These are phyloP conservation scores for Ptychochromis oligacanthus DNA, from an alignment of 2,113 vertebrate genomes.

Conservation along the genomic window DNA sequence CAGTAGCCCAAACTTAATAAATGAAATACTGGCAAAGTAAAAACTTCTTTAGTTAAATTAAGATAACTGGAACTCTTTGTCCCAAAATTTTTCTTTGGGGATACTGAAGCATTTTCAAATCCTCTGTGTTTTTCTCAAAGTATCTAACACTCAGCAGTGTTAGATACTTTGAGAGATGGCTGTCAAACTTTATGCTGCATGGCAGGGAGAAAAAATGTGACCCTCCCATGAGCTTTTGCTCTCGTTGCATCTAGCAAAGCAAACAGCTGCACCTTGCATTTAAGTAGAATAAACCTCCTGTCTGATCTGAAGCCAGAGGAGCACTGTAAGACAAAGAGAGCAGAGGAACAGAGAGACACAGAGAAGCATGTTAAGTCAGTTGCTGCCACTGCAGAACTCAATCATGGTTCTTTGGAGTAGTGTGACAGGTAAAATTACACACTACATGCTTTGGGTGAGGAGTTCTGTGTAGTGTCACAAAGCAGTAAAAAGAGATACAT, in stretches of 20 bases:
- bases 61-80: background rate
- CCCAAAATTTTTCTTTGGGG: background rate
- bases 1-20: background rate
- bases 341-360: constrained; percentile 11
- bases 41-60: background rate
- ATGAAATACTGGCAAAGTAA: background rate
- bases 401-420: background rate
- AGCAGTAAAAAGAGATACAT: background rate
- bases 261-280: constrained; percentile 48
- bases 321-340: constrained; percentile 3
- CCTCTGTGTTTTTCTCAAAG: background rate
- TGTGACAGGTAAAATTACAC: constrained; percentile 21
- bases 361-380: constrained; percentile 33
- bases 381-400: constrained; percentile 24
- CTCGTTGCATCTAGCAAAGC: constrained; percentile 27
- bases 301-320: constrained; percentile 40
- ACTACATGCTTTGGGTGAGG: background rate
- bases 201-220: constrained; percentile 11
- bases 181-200: constrained; percentile 23
- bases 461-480: background rate
- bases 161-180: background rate
- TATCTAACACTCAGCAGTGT: background rate
- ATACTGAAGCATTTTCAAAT: background rate
- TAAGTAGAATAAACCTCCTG: constrained; percentile 48
- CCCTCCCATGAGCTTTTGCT: background rate